Base-by-base conservation (phyloP, 2,888 invertebrate species). In the Folsomia manolachei region DNA sequence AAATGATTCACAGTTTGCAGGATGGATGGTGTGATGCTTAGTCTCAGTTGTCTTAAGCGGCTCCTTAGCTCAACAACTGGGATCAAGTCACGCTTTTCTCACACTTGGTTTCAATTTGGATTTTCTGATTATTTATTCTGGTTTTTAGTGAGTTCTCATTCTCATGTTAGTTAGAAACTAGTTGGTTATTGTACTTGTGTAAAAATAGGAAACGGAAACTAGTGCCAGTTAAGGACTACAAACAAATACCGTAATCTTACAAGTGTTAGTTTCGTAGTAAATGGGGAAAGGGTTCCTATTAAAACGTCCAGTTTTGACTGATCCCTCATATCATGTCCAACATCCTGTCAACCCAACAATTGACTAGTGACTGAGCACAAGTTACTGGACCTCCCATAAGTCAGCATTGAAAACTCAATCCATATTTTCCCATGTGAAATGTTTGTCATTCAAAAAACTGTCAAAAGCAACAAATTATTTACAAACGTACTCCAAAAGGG, bases 301-400 rank as follows among this genome's bases (percentile, higher is more conserved):
- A 39, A 39, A 39, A 39, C 14, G 39, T 39, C 39, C 14, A n/a
- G n/a, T n/a, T n/a, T n/a, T n/a, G n/a, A n/a, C 39, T 9, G 39
- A 39, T 39, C 14, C 14, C 14, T 39, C 14, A 9, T 39, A 14
- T 39, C 14, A 9, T 39, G 39, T 9, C 7, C 14, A 14, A 39
- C 39, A 9, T 39, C 14, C 39, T 39, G 39, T 9, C 39, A 39
- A 39, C 7, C 7, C 7, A 39, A 39, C 39, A 39, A 39, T 39
- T 39, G 39, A 39, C 39, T 4, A 39, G 39, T 56, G 56, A 56
- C 11, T 19, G 21, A 19, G 56, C 56, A 56, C 56, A 56, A 14
- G 56, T 56, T 19, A 56, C 56, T n/a, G 56, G 56, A 56, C 56
- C 56, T 56, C 56, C 56, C 56, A 56, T 56, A 7, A 56, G 11